phyloP scores from a whole-genome alignment of 2,797 vertebrate species.

The Dallia pectoralis region DNA sequence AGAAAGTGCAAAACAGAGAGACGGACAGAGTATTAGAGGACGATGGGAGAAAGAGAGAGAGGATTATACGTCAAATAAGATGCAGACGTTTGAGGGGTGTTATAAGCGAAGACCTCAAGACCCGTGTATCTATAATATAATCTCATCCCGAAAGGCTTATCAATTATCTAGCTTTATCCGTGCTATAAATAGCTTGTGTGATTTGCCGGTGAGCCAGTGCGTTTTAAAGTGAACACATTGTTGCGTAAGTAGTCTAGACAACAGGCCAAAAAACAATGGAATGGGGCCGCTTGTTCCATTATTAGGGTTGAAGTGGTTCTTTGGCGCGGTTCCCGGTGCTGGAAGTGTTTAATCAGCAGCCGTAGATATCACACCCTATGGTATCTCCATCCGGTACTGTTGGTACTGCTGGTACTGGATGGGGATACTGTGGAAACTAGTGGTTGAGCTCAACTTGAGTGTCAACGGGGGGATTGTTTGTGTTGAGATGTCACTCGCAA shows the following conservation, averaged over 20 bases:
- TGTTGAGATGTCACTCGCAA: slow-evolving; percentile 21
- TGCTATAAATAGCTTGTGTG: not conserved
- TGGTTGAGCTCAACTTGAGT: not conserved
- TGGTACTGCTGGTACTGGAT: not conserved
- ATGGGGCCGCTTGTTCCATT: not conserved
- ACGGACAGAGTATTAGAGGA: slow-evolving; percentile 17
- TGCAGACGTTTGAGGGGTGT: slow-evolving; percentile 20
- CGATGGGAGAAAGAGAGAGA: slow-evolving; percentile 6
- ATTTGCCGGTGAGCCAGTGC: not conserved
- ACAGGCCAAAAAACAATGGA: not conserved
- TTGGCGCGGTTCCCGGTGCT: slow-evolving; percentile 2
- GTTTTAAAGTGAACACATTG: not conserved
- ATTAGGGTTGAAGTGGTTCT: slow-evolving; percentile 22
- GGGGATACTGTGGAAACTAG: not conserved
- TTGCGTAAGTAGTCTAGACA: not conserved
- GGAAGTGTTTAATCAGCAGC: slow-evolving; percentile 20
- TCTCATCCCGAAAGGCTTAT: slow-evolving; percentile 8
- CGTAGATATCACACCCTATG: slow-evolving; percentile 21
- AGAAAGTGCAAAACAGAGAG: slow-evolving; percentile 15
- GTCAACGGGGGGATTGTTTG: not conserved
- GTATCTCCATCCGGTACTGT: too few species aligned
- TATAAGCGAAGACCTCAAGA: slow-evolving; percentile 9
- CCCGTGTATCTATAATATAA: slow-evolving; percentile 5
- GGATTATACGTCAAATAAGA: slow-evolving; percentile 23
- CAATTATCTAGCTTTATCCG: slow-evolving; percentile 5